A percentile compares a stretch with the other conserved stretches of the same genome.
These are phyloP conservation scores for Xiphophorus couchianus DNA, from an alignment of 2,113 vertebrate species.

Conservation along the genomic window DNA sequence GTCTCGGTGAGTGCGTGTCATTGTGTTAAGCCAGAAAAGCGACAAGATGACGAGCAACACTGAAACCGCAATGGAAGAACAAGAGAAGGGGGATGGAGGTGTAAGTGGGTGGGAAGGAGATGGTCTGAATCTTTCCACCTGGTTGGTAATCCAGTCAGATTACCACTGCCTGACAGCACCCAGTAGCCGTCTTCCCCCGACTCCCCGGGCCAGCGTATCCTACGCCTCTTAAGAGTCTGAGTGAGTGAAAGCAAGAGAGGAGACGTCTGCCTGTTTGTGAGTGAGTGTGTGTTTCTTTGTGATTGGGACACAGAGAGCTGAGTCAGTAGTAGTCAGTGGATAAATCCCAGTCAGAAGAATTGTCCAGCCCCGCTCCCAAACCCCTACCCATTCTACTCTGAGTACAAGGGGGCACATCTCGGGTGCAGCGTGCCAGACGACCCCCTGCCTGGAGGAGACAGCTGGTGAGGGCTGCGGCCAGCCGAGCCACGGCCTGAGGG, in stretches of 20 bases:
- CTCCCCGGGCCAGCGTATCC: slow-evolving; percentile 65
- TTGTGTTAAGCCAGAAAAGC: not conserved
- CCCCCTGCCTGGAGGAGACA: slow-evolving; percentile 64
- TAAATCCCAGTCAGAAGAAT: slow-evolving; percentile 35
- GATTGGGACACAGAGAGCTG: slow-evolving; percentile 44
- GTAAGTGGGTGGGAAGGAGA: slow-evolving; percentile 40
- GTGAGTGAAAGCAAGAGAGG: slow-evolving; percentile 62
- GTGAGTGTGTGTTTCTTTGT: slow-evolving; percentile 29
- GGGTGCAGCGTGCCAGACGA: slow-evolving; percentile 58
- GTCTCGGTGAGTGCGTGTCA: slow-evolving; percentile 8
- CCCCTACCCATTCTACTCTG: slow-evolving; percentile 35
- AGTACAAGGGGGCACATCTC: slow-evolving; percentile 48
- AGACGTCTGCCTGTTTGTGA: slow-evolving; percentile 20
- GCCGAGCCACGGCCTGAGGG: slow-evolving; percentile 43
- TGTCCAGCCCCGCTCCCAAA: not conserved
- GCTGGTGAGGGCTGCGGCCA: slow-evolving; percentile 62
- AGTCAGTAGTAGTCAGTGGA: slow-evolving; percentile 63
- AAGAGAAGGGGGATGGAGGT: not conserved
- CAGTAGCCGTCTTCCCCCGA: slow-evolving; percentile 68
- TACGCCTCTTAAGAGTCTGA: slow-evolving; percentile 64
- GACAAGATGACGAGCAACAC: slow-evolving; percentile 25
- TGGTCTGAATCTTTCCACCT: slow-evolving; percentile 81
- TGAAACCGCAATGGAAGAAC: slow-evolving; percentile 20
- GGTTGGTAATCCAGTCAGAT: slow-evolving; percentile 84
- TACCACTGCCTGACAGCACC: slow-evolving; percentile 80